Percentiles rank a stretch among this genome's conserved stretches.
These are phyloP conservation scores for Gallinago jamesoni DNA, from an alignment of 2,113 vertebrate species.

Conservation along the genomic window DNA sequence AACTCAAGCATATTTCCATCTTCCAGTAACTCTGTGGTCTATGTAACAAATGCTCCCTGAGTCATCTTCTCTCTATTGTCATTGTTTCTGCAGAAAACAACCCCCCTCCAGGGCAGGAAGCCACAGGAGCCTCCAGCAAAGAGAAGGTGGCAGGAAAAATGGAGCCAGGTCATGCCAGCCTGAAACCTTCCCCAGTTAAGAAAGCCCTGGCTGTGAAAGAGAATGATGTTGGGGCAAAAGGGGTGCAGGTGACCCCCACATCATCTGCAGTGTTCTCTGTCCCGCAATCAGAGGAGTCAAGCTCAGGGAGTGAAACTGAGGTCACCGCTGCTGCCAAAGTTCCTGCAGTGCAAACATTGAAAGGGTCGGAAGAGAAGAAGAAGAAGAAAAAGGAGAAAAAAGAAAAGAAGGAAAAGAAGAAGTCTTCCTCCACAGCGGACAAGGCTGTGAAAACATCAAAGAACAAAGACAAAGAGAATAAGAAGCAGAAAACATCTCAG, in stretches of 20 bases:
- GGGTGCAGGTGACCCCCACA: neutral
- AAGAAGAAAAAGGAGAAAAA: constrained; percentile 66
- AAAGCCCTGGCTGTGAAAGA: neutral
- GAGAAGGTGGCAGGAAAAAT: neutral
- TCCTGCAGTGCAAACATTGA: constrained; percentile 1
- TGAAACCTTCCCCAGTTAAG: constrained; percentile 11
- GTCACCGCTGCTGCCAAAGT: neutral
- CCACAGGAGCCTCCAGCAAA: neutral
- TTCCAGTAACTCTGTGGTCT: neutral
- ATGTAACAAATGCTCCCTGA: neutral
- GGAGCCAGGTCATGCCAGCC: neutral
- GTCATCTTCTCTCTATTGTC: neutral
- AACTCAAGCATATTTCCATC: neutral
- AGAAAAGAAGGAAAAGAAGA: constrained; percentile 55
- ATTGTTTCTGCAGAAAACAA: constrained; percentile 17
- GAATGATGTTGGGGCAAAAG: neutral
- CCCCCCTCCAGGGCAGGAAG: neutral
- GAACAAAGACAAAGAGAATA: constrained; percentile 63
- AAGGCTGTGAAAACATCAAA: constrained; percentile 18
- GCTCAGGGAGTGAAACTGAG: neutral
- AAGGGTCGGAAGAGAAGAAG: neutral
- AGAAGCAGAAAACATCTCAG: constrained; percentile 42
- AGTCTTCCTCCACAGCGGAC: neutral
- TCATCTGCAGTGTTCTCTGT: neutral
- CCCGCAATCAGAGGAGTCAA: neutral